Base-by-base conservation (phyloP, 2,888 invertebrate genomes). In the Chironomus riparius region DNA sequence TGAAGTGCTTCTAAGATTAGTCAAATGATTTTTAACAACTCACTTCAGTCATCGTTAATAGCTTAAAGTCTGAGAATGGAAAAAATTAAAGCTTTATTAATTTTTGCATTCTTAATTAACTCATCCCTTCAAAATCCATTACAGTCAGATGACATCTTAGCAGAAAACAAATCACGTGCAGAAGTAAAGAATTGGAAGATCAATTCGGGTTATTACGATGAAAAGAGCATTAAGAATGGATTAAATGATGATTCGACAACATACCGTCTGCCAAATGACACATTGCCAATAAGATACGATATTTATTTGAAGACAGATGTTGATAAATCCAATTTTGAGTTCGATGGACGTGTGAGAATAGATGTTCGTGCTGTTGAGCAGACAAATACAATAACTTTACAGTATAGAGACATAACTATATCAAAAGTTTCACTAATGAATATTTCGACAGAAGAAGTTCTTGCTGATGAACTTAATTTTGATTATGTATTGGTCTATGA, bases 211-310 rank as follows among this genome's bases (percentile, higher is more conserved):
- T 2, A 10, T 10, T 38, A 38, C 10, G 10, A 10, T 2, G 10
- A 38, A 38, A 38, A 10, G 38, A 38, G 38, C 38, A 38, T 38
- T 38, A 38, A 38, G 10, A 38, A 38, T 28, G 28, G 28, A 28
- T 28, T 28, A 28, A 28, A 50, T 56, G 56, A 56, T 56, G 56
- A 56, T 6, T 7, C 7, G 18, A 18, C 56, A 56, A 56, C 56
- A 18, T 56, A 56, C 7, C 61, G 73, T 10, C 62, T 73, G 4
- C 73, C 73, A 47, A 73, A 73, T 38, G 18, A 73, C 22, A 56
- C 73, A 12, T 24, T 38, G 28, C 73, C 73, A 47, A 12, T 73
- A 15, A n/a, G 47, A 22, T 73, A 73, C 13, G 73, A 73, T 62
- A 24, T 73, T 21, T 73, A 10, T 13, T 24, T 73, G 38, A 12